These are phyloP conservation scores for Indicator maculatus DNA, from an alignment of 2,113 vertebrate species.

Conservation along the genomic window DNA sequence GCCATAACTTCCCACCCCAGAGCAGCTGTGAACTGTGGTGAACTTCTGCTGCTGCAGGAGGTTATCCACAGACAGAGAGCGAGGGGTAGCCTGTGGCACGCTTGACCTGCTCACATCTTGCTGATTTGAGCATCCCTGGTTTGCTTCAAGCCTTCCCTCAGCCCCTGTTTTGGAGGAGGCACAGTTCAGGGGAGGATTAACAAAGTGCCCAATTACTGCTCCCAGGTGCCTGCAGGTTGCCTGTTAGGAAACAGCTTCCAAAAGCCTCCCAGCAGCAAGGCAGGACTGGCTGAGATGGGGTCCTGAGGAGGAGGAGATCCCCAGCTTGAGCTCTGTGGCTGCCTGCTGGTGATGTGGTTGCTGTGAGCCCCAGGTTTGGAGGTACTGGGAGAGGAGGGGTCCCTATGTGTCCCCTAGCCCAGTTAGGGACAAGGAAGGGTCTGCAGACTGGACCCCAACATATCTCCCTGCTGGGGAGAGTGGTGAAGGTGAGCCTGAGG, in stretches of 20 bases:
- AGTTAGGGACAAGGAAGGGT: background rate
- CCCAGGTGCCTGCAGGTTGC: background rate
- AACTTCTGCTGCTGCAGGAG: background rate
- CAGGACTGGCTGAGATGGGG: fast-evolving
- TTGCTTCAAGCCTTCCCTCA: background rate
- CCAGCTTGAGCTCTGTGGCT: background rate
- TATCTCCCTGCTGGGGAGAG: fast-evolving
- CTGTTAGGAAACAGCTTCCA: background rate
- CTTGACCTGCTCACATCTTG: background rate
- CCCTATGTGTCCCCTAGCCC: fast-evolving
- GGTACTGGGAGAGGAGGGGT: background rate
- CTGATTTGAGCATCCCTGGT: background rate
- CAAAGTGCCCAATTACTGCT: background rate
- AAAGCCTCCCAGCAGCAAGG: background rate
- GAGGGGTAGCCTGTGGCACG: background rate
- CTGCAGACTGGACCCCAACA: fast-evolving
- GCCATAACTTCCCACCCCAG: background rate
- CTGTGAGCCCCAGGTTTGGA: background rate
- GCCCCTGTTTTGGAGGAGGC: background rate
- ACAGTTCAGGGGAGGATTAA: fast-evolving
- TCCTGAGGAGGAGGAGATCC: background rate
- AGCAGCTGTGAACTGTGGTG: background rate
- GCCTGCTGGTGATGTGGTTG: too few relatives aligned
- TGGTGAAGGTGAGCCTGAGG: background rate
- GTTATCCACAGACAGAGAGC: background rate